These are phyloP conservation scores for Esox masquinongy DNA, from an alignment of 2,797 vertebrate species.

Conservation along the genomic window DNA sequence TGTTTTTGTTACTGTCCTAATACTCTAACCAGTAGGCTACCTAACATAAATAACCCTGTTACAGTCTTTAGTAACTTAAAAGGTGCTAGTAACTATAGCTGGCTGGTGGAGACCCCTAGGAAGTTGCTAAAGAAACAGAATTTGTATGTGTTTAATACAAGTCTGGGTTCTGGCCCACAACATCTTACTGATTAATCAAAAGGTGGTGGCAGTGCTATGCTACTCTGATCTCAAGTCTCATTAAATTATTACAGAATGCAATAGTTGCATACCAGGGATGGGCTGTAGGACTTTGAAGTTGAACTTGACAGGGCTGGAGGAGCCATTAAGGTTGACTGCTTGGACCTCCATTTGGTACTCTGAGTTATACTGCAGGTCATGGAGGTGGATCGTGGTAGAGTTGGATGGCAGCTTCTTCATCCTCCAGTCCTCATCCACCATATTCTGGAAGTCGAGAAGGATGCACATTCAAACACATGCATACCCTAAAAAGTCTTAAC, in stretches of 20 bases:
- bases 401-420: slow-evolving; percentile 35
- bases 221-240: neutral
- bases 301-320: slow-evolving; percentile 27
- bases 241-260: neutral
- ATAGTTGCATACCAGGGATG: neutral
- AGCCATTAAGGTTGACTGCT: slow-evolving; percentile 46
- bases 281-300: slow-evolving; percentile 41
- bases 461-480: neutral
- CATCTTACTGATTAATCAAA: neutral
- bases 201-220: neutral
- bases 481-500: neutral
- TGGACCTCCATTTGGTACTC: slow-evolving; percentile 48
- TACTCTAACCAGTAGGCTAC: no score
- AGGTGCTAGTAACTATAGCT: no score
- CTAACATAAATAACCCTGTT: no score
- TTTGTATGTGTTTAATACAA: no score
- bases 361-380: slow-evolving; percentile 41
- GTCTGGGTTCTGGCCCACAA: neutral
- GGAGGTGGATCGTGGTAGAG: slow-evolving; percentile 35
- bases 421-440: slow-evolving; percentile 28
- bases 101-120: no score
- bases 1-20: no score
- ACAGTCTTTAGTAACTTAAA: no score
- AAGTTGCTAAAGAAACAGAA: no score
- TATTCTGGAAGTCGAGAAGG: neutral